Conservation (phyloP, 35 echinoderm and acorn worm genomes). For the Nesometra sesokonis region DNA sequence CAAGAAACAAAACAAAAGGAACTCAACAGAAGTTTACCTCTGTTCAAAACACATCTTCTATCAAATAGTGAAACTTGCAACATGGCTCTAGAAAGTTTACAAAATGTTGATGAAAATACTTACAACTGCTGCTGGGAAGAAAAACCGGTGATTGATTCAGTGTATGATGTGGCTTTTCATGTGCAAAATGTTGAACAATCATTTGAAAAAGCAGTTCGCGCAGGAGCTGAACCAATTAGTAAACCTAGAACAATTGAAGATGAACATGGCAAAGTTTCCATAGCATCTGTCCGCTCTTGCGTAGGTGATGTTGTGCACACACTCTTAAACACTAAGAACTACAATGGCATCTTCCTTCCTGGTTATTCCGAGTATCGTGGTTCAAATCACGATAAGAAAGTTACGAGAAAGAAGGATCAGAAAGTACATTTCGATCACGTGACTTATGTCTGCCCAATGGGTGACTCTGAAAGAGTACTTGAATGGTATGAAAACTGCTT, state of each 20-base stretch:
- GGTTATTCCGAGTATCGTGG: slow-evolving; percentile 18
- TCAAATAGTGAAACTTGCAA: too few relatives aligned
- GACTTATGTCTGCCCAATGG: slow-evolving; percentile 67
- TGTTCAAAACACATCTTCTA: too few relatives aligned
- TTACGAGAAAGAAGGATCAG: background rate
- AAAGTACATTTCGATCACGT: slow-evolving; percentile 87
- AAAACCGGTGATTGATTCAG: slow-evolving; percentile 17
- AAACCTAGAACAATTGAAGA: slow-evolving; percentile 31
- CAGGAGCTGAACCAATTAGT: slow-evolving; percentile 48
- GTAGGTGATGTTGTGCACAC: slow-evolving; percentile 87
- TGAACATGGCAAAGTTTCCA: slow-evolving; percentile 20
- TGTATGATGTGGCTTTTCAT: slow-evolving; percentile 88
- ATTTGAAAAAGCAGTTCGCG: slow-evolving; percentile 30
- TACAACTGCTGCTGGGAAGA: background rate
- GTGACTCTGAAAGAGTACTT: slow-evolving; percentile 31
- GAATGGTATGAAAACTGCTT: slow-evolving; percentile 79
- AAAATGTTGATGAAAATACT: too few relatives aligned
- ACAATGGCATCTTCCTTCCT: slow-evolving; percentile 70
- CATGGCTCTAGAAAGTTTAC: too few relatives aligned
- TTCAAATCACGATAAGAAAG: background rate
- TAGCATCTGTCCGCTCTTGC: slow-evolving; percentile 64
- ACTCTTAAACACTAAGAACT: slow-evolving; percentile 50
- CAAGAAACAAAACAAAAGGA: background rate
- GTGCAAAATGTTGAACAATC: slow-evolving; percentile 44
- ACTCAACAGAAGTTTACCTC: too few relatives aligned